Base-by-base conservation (phyloP, 2,797 vertebrate species). In the Coccyzus lansbergi region DNA sequence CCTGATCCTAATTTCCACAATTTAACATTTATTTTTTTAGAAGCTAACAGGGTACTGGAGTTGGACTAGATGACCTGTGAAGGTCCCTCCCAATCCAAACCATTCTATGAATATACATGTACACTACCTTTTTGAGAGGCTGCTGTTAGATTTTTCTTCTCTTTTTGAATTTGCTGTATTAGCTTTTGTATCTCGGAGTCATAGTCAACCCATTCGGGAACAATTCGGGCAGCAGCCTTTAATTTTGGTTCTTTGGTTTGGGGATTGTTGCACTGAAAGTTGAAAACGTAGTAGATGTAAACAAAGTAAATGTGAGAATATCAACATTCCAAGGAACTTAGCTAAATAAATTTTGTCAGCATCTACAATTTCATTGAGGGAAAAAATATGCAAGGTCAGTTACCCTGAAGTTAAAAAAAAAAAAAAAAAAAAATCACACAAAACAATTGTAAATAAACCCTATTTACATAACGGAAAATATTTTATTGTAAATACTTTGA, bases 171-270 rank as follows among this genome's bases (percentile, higher is more conserved):
- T 15, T 70, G 94, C 55, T 98, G 96, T 90, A 99, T 97, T 34
- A 99, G 92, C 58, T 91, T 96, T 26, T 98, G 98, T 95, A 99
- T 98, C 96, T 99, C 98, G 5, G 96, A 94, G 95, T 99, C 99
- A 56, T 99, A 99, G 29, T 98, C 97, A 10, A 97, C 96, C 99
- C 99, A 99, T 85, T 99, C 99, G 1, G 99, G 98, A 90, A 99
- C 98, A 62, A 99, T 99, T 70, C 99, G 96, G 12, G 98, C 97
- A 13, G 99, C 99, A 13, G 99, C 99, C 75, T 98, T 97, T 55
- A 99, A 94, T 96, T 99, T 99, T 48, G 99, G 99, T 96, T 99
- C 99, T 96, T 99, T 99, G 83, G 99, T 99, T 94, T 98, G 99
- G n/a, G 99, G 99, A 96, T 99, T 99, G 97, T 99, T 99, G 96